These are phyloP conservation scores for Microplitis deprimator DNA, from an alignment of 2,888 invertebrate genomes.

Conservation along the genomic window DNA sequence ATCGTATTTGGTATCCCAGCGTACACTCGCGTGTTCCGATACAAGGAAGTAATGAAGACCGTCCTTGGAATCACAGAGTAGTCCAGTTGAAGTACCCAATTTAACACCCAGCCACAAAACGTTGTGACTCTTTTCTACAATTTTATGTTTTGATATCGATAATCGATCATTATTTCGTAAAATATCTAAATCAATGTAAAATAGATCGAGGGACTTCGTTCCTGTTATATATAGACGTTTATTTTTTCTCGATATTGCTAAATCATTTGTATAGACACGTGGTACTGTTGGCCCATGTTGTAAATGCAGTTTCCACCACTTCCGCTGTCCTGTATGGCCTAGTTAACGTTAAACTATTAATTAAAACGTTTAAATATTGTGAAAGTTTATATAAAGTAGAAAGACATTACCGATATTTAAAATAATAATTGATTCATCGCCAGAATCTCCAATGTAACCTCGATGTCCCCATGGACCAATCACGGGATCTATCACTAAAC, in stretches of 20 bases:
- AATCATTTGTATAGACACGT: conserved; percentile 59
- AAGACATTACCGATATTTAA: conserved; percentile 51
- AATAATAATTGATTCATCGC: conserved; percentile 58
- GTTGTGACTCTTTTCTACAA: conserved; percentile 38
- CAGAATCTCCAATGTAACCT: conserved; percentile 69
- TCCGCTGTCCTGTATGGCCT: conserved; percentile 60
- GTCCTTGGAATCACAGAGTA: conserved; percentile 68
- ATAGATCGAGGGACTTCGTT: conserved; percentile 59
- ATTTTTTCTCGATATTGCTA: conserved; percentile 65
- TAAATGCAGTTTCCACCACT: conserved; percentile 65
- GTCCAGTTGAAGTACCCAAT: conserved; percentile 70
- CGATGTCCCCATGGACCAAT: conserved; percentile 56
- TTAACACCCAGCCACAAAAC: conserved; percentile 68
- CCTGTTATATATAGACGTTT: conserved; percentile 66
- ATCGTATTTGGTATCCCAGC: conserved; percentile 70
- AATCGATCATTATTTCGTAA: conserved; percentile 41
- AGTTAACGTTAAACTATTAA: neutral
- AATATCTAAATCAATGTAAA: conserved; percentile 60
- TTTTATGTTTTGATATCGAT: conserved; percentile 36
- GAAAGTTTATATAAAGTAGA: neutral
- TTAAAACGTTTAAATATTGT: neutral
- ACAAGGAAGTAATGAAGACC: conserved; percentile 72
- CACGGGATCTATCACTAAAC: conserved; percentile 64
- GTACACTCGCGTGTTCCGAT: conserved; percentile 70
- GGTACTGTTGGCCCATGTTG: conserved; percentile 45